phyloP scores from a whole-genome alignment of 2,113 vertebrate species.

The Poicephalus meyeri region DNA sequence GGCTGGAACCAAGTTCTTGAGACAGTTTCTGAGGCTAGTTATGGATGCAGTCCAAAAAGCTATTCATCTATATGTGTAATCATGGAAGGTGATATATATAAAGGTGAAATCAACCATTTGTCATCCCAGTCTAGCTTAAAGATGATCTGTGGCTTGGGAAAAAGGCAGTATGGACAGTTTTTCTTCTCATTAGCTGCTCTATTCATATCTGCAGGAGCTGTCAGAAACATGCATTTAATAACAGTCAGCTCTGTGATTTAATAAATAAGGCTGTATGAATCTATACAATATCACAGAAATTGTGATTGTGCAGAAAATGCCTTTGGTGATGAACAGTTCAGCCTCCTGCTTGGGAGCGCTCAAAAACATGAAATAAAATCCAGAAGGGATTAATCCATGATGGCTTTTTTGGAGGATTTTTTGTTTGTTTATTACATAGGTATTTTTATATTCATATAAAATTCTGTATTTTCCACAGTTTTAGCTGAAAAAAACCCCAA shows the following conservation, averaged over 20 bases:
- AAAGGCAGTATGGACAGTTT: conserved; percentile 27
- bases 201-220: conserved; percentile 60
- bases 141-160: conserved; percentile 49
- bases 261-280: conserved; percentile 49
- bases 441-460: conserved; percentile 31
- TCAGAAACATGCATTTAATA: conserved; percentile 61
- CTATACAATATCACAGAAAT: conserved; percentile 42
- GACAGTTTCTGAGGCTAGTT: conserved; percentile 5
- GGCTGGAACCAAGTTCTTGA: conserved; percentile 36
- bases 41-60: not conserved
- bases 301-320: not conserved
- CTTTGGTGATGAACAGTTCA: conserved; percentile 36
- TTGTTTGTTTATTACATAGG: conserved; percentile 19
- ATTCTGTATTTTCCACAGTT: conserved; percentile 8
- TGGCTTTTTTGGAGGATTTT: not conserved
- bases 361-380: conserved; percentile 53
- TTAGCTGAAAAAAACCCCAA: not conserved
- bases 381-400: conserved; percentile 17
- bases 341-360: not conserved
- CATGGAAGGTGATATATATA: conserved; percentile 21
- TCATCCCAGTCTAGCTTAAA: conserved; percentile 35
- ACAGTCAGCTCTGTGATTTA: conserved; percentile 50
- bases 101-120: conserved; percentile 62
- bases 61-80: conserved; percentile 55
- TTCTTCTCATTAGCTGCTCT: conserved; percentile 69